Conservation (phyloP, 1,140 invertebrate species). For the Heliconius eleuchia region DNA sequence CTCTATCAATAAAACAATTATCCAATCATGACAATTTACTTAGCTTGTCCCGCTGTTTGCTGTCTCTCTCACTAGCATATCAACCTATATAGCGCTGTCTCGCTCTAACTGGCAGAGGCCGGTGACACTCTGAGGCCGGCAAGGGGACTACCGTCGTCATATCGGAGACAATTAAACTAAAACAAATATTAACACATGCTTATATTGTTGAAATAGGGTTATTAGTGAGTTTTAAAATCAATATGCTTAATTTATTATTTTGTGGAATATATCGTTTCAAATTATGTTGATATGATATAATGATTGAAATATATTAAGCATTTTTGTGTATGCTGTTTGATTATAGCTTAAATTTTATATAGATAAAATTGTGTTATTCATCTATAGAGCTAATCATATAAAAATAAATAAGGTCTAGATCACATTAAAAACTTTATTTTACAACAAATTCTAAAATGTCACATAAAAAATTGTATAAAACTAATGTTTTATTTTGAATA, state of each 20-base stretch:
- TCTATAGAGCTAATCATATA: not conserved
- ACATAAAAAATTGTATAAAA: no score
- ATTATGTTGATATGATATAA: not conserved
- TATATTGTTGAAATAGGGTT: not conserved
- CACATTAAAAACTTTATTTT: no score
- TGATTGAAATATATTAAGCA: not conserved
- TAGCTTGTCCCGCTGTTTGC: conserved; percentile 48
- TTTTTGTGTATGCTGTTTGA: no score
- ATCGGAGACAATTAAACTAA: conserved; percentile 9
- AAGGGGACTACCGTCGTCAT: conserved; percentile 13
- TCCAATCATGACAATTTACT: conserved; percentile 74
- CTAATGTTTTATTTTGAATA: no score
- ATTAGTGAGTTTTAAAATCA: not conserved
- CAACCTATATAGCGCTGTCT: conserved; percentile 10
- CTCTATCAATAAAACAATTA: conserved; percentile 78
- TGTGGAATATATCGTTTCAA: not conserved
- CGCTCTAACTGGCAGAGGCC: conserved; percentile 29
- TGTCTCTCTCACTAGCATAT: conserved; percentile 41
- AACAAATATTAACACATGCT: conserved; percentile 16
- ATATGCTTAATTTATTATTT: not conserved
- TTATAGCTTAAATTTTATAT: no score
- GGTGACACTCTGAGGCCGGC: conserved; percentile 29
- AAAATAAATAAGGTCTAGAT: no score
- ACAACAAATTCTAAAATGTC: no score
- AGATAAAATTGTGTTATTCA: no score